Evolutionary conservation across 2,113 vertebrate species (phyloP), one percentile per base, ranked within the genome.

Genomic region (Tachysurus vachellii): DNA sequence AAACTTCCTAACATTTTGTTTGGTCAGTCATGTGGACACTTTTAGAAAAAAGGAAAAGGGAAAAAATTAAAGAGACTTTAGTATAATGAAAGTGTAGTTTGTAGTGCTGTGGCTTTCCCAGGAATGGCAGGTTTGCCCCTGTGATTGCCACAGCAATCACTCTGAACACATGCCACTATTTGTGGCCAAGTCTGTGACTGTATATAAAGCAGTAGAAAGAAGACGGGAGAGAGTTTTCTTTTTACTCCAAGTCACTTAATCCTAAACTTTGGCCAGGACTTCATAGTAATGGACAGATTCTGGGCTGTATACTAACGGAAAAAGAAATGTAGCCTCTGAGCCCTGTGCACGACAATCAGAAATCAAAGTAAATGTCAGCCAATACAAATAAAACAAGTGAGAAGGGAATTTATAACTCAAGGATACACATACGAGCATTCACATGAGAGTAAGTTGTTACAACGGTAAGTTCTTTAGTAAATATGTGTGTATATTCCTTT

Each of bases 81-180:
- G 90, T 23, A 88, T 82, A 82, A 89, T 93, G 85, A 91, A 90
- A 89, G 89, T 91, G 92, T 92, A 93, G 93, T 94, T 93, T 93
- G 92, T 90, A 91, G 89, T 64, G 91, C 86, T 86, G 88, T 89
- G 71, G 91, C 89, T 94, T 93, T 92, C 91, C 71, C 82, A 88
- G 91, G 28, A 92, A 94, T 93, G 92, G 93, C 91, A 93, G 93
- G 94, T 94, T 93, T 91, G 89, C 91, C 91, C 88, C 87, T 87
- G 89, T 89, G 36, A 36, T 36, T 36, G 89, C 92, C 83, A 71
- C 90, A 61, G 89, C 92, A 92, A 91, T 93, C 92, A 92, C 90
- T 88, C 90, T 88, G 91, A 92, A 92, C 91, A 88, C 86, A 89
- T 80, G 75, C 26, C 23, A 71, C 89, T 88, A 90, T 93, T 93